Base-by-base conservation (phyloP, 2,113 vertebrate species). In the Athene cunicularia region DNA sequence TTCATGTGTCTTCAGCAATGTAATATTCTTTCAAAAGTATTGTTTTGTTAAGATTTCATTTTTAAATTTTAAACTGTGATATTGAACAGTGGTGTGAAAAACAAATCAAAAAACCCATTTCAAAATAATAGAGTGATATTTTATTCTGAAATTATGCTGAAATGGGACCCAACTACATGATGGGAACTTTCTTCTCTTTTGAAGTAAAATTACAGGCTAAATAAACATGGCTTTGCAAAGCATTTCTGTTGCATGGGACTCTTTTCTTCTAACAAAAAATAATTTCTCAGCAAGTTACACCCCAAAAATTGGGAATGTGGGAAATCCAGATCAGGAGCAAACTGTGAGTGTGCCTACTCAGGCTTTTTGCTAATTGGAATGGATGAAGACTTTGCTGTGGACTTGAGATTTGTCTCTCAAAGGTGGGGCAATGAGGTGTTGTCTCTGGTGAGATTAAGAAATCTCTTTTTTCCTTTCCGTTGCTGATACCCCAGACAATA, bases 401-500 rank as follows among this genome's bases (percentile, higher is more conserved):
- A 47, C 35, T 55, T 45, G 82, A 92, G 67, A 83, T 86, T 91
- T 45, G 43, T 45, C 43, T 87, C 84, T 93, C 56, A 68, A 49
- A 86, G 64, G 45, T 53, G 77, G 80, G 70, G 45, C 45, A 95
- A 60, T 1, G 11, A 95, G 89, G 49, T 86, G 67, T 26, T 73
- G 70, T 95, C 71, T 92, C 59, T 82, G 37, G 64, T 85, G 77
- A 96, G 92, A 94, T 91, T 91, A 96, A 86, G 76, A 91, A 91
- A 73, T 45, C 23, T 80, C 60, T 79, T 32, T 90, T 55, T 89
- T 91, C 5, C 1, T 84, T 93, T 82, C 75, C 68, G 50, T 70
- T 87, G 45, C 77, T 76, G 68, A 72, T 90, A 91, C 30, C 28
- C 64, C 30, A 80, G 37, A 91, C 47, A 90, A 81, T 70, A 92